phyloP scores from a whole-genome alignment of 2,888 invertebrate species.

The Lampropteryx suffumata region DNA sequence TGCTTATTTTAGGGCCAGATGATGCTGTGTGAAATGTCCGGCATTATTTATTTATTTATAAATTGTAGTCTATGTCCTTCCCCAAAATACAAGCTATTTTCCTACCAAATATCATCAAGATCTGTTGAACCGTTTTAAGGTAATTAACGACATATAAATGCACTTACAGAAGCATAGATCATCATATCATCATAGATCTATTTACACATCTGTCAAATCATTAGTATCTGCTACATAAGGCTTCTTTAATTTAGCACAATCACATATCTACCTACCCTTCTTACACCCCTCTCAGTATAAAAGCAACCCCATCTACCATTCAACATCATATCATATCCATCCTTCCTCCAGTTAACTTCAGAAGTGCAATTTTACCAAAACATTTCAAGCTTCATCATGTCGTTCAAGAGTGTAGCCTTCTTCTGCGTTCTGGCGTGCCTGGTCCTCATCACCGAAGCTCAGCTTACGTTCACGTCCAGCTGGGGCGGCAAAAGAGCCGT shows the following conservation, averaged over 20 bases:
- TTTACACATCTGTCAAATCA: no score
- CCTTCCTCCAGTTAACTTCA: conserved; percentile 4
- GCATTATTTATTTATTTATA: no score
- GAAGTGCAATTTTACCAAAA: no score
- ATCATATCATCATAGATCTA: no score
- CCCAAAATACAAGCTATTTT: no score
- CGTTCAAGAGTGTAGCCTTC: conserved; percentile 38
- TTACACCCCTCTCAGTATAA: conserved; percentile 39
- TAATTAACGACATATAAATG: no score
- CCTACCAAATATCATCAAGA: no score
- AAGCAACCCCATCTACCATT: conserved; percentile 24
- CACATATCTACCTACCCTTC: neutral
- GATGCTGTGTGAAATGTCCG: no score
- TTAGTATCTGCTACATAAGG: conserved; percentile 28
- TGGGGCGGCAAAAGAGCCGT: conserved; percentile 76
- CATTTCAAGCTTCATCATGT: conserved; percentile 3
- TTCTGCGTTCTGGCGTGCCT: conserved; percentile 54
- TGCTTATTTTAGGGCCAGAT: no score
- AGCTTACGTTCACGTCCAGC: conserved; percentile 82
- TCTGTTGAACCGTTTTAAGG: no score
- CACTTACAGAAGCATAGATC: no score
- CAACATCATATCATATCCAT: conserved; percentile 36
- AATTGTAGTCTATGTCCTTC: no score
- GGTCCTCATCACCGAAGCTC: conserved; percentile 60
- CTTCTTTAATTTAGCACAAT: conserved; percentile 38